Evolutionary conservation across 2,797 vertebrate genomes (phyloP).

Genomic region (Kryptopterus vitreolus): DNA sequence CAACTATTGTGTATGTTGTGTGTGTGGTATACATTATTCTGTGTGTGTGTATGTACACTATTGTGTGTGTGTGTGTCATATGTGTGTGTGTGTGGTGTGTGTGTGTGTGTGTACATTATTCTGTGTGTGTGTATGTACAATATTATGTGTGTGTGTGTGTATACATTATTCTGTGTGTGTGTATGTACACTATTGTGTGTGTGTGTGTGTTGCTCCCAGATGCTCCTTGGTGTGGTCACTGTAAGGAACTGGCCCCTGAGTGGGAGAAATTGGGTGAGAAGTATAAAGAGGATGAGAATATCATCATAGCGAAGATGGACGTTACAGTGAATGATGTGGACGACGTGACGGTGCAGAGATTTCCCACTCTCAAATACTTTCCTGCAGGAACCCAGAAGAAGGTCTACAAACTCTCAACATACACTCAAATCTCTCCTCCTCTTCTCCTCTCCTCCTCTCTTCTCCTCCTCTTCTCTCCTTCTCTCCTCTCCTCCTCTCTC

Average conservation of each 20-base stretch:
- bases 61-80: neutral
- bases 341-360: constrained; percentile 72
- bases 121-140: neutral
- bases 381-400: constrained; percentile 79
- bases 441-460: too few relatives aligned
- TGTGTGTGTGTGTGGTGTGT: constrained; percentile 21
- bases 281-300: constrained; percentile 78
- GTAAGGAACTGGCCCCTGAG: constrained; percentile 80
- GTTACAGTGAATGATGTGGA: constrained; percentile 86
- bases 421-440: neutral
- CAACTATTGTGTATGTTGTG: neutral
- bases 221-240: constrained; percentile 91
- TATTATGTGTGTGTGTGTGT: too few relatives aligned
- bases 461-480: too few relatives aligned
- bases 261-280: constrained; percentile 89
- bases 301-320: constrained; percentile 89
- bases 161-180: neutral
- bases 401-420: constrained; percentile 63
- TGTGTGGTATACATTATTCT: constrained; percentile 14
- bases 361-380: constrained; percentile 87
- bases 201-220: constrained; percentile 67
- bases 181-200: neutral
- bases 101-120: neutral
- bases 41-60: too few relatives aligned
- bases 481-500: too few relatives aligned